Evolutionary conservation across 2,888 invertebrate species (phyloP).

Genomic region (Lochmaea capreae): DNA sequence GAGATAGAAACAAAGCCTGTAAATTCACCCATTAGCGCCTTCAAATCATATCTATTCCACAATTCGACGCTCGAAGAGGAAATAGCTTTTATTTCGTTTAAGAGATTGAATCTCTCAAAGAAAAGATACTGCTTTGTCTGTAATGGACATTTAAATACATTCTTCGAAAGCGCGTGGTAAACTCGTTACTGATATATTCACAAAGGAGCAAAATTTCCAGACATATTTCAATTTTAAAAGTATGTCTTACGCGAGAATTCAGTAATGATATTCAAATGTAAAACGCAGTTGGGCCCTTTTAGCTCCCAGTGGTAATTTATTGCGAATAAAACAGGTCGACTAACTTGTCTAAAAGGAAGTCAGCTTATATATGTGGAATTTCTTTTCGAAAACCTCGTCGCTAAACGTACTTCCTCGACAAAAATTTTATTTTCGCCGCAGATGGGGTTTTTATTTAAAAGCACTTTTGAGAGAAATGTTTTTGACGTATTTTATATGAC

Average conservation of each 20-base stretch:
- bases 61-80: background rate
- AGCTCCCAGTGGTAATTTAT: conserved; percentile 33
- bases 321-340: conserved; percentile 21
- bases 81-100: conserved; percentile 23
- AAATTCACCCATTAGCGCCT: conserved; percentile 5
- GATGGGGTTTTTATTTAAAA: conserved; percentile 11
- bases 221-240: conserved; percentile 47
- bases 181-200: conserved; percentile 43
- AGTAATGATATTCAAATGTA: conserved; percentile 47
- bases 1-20: background rate
- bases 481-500: background rate
- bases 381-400: background rate
- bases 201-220: conserved; percentile 43
- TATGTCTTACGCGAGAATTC: conserved; percentile 38
- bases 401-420: background rate
- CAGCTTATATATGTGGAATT: background rate
- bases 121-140: conserved; percentile 30
- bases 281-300: conserved; percentile 37
- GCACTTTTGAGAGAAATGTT: background rate
- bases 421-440: conserved; percentile 5
- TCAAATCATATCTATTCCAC: conserved; percentile 1
- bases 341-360: conserved; percentile 10
- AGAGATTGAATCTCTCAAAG: conserved; percentile 22
- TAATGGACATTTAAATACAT: conserved; percentile 44
- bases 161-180: conserved; percentile 37